Percentiles rank a stretch among this genome's conserved stretches.
Conservation (phyloP, 2,113 vertebrate species). For the Hippocampus comes region DNA sequence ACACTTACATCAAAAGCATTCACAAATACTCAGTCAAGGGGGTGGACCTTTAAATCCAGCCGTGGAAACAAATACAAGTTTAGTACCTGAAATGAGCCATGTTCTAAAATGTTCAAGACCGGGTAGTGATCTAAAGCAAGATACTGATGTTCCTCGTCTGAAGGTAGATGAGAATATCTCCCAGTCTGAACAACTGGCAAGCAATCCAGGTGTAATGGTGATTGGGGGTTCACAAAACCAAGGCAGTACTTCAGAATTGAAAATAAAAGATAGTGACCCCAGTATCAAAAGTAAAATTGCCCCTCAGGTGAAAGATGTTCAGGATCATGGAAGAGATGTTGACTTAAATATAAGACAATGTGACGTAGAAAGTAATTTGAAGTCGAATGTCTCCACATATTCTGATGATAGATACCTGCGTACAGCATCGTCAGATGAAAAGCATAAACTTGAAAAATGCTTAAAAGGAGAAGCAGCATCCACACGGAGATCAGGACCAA, state of each 20-base stretch:
- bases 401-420: not conserved
- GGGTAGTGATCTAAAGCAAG: not conserved
- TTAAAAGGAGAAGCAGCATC: conserved; percentile 4
- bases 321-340: conserved; percentile 10
- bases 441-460: not conserved
- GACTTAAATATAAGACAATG: not conserved
- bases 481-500: conserved; percentile 4
- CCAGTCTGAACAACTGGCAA: conserved; percentile 3
- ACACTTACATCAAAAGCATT: not conserved
- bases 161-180: conserved; percentile 5
- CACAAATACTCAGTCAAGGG: conserved; percentile 7
- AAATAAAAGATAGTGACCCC: not conserved
- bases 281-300: conserved; percentile 8
- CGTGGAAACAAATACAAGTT: not conserved
- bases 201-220: conserved; percentile 8
- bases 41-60: conserved; percentile 4
- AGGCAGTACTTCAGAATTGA: conserved; percentile 1
- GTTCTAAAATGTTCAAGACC: not conserved
- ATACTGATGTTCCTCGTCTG: conserved; percentile 5
- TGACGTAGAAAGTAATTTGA: not conserved
- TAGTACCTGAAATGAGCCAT: not conserved
- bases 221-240: conserved; percentile 10
- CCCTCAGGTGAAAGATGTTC: conserved; percentile 5
- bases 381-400: not conserved
- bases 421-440: conserved; percentile 9